A percentile compares a stretch with the other conserved stretches of the same genome.
Evolutionary conservation across 64 coral and sea anemone species (phyloP).

Genomic region (Dendrophyllia cribrosa): DNA sequence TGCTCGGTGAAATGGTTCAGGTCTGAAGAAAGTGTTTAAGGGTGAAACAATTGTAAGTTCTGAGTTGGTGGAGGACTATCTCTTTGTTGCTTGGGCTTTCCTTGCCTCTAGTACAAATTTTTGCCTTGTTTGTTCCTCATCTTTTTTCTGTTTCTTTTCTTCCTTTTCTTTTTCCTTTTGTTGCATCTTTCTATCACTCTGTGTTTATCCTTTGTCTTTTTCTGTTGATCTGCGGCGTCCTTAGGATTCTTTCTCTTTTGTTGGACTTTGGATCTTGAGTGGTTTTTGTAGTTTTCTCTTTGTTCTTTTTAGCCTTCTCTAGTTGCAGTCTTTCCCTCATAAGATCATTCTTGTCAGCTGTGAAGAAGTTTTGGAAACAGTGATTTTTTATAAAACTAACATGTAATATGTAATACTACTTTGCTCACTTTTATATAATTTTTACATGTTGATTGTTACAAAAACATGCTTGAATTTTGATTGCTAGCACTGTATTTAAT

Average conservation of each 20-base stretch:
- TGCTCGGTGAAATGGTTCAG: slow-evolving; percentile 10
- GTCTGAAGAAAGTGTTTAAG: not conserved
- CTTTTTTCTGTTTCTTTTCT: slow-evolving; percentile 22
- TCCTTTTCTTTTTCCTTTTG: slow-evolving; percentile 32
- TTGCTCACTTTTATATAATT: slow-evolving; percentile 33
- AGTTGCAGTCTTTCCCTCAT: slow-evolving; percentile 51
- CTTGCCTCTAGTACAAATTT: not conserved
- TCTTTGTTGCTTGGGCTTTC: too few relatives aligned
- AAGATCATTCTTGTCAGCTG: slow-evolving; percentile 36
- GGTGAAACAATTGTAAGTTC: slow-evolving; percentile 28
- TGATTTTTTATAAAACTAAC: slow-evolving; percentile 29
- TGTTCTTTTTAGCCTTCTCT: slow-evolving; percentile 34
- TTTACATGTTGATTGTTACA: slow-evolving; percentile 31
- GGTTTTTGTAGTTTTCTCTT: slow-evolving; percentile 37
- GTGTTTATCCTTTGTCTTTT: slow-evolving; percentile 43
- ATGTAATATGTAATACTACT: not conserved
- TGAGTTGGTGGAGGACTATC: slow-evolving; percentile 17
- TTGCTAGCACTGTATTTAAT: slow-evolving; percentile 19
- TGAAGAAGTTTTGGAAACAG: not conserved
- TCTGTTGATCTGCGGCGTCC: slow-evolving; percentile 17
- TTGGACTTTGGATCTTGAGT: slow-evolving; percentile 29
- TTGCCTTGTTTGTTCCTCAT: not conserved
- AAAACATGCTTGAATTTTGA: slow-evolving; percentile 40
- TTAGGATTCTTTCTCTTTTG: slow-evolving; percentile 23
- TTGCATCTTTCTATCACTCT: slow-evolving; percentile 15